These are phyloP conservation scores for Silurus asotus DNA, from an alignment of 2,113 vertebrate species.

Conservation along the genomic window DNA sequence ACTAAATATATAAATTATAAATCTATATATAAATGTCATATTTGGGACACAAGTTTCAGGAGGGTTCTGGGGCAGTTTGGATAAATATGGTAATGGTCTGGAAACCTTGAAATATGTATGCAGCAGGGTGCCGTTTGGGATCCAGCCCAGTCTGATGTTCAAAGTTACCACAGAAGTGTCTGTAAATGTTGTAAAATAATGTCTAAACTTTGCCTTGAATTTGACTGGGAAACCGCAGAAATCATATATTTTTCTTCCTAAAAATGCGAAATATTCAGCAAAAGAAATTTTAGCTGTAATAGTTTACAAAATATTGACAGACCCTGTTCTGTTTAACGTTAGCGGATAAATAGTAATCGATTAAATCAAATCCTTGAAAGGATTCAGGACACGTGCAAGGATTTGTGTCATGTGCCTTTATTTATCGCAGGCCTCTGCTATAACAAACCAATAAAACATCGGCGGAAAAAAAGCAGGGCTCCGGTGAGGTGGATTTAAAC, in stretches of 20 bases:
- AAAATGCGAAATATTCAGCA: not conserved
- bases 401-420: not conserved
- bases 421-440: not conserved
- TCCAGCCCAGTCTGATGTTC: not conserved
- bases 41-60: not conserved
- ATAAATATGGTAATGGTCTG: not conserved
- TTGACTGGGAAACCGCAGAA: not conserved
- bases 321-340: not conserved
- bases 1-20: not conserved
- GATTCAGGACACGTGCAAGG: not conserved
- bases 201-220: not conserved
- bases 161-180: not conserved
- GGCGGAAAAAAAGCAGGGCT: not conserved
- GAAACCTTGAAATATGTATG: not conserved
- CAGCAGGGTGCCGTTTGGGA: not conserved
- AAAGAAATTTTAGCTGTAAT: not conserved
- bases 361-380: not conserved
- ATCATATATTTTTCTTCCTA: not conserved
- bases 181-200: not conserved
- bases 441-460: not conserved
- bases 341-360: not conserved
- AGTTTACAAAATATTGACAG: not conserved
- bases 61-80: not conserved
- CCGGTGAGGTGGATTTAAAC: not conserved
- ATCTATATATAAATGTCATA: not conserved